Percentiles rank a stretch among this genome's conserved stretches.
phyloP scores from a whole-genome alignment of 2,888 invertebrate genomes.

The Hydrotaea cyrtoneurina region DNA sequence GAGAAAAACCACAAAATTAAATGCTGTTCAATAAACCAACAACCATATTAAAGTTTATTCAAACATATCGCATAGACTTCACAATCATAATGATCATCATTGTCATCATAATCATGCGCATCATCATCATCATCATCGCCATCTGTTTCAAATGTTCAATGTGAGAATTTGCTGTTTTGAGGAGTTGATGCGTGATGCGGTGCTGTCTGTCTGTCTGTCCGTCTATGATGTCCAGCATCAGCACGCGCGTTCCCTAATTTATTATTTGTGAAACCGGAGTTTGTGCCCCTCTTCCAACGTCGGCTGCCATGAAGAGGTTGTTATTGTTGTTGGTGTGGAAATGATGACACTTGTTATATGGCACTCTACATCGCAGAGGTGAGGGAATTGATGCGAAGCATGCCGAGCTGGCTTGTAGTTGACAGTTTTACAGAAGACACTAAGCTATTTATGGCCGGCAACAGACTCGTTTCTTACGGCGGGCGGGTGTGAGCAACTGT shows the following conservation, averaged over 20 bases:
- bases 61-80: background rate
- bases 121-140: background rate
- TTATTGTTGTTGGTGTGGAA: constrained; percentile 4
- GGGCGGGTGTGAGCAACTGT: background rate
- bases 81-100: too few species aligned
- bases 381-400: constrained; percentile 6
- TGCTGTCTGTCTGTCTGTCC: background rate
- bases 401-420: constrained; percentile 9
- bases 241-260: constrained; percentile 17
- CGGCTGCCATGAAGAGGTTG: background rate
- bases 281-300: background rate
- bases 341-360: constrained; percentile 3
- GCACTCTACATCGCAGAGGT: background rate
- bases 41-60: background rate
- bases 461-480: background rate
- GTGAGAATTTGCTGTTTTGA: background rate
- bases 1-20: constrained; percentile 19
- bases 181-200: too few species aligned
- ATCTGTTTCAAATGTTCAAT: background rate
- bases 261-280: constrained; percentile 1
- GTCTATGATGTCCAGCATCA: background rate
- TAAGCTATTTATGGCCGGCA: background rate
- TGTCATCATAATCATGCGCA: background rate
- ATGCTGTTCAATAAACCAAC: background rate
- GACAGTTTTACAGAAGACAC: constrained; percentile 18